Percentiles rank a stretch among this genome's conserved stretches.
Conservation (phyloP, 2,113 vertebrate genomes). For the Chaenocephalus aceratus region DNA sequence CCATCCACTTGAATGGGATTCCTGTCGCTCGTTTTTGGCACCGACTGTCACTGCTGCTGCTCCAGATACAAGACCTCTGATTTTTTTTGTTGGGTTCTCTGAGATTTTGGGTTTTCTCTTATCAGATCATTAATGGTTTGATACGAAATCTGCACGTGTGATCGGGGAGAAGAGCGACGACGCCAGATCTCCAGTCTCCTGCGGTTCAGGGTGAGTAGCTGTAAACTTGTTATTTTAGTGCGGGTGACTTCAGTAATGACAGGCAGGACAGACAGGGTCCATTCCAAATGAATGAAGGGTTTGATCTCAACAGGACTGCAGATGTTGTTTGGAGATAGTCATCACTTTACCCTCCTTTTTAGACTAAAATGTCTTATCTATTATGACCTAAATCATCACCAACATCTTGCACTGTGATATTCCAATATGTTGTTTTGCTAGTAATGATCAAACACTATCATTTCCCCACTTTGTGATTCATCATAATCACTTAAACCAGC, state of each 20-base stretch:
- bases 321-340: neutral
- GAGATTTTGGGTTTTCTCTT: neutral
- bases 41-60: constrained; percentile 30
- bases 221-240: constrained; percentile 49
- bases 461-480: neutral
- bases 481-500: neutral
- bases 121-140: constrained; percentile 52
- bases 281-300: constrained; percentile 36
- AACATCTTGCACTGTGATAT: neutral
- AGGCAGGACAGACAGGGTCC: neutral
- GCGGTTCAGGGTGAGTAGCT: constrained; percentile 73
- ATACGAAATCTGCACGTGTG: constrained; percentile 25
- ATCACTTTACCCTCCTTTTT: neutral
- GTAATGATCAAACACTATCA: constrained; percentile 1
- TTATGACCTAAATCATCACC: neutral
- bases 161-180: constrained; percentile 49
- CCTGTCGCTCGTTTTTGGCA: constrained; percentile 41
- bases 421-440: neutral
- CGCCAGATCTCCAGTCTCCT: constrained; percentile 44
- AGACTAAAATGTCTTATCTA: rapidly evolving
- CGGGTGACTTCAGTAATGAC: constrained; percentile 14
- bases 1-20: constrained; percentile 74
- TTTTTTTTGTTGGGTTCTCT: constrained; percentile 20
- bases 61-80: neutral
- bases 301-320: neutral